phyloP scores from a whole-genome alignment of 2,888 invertebrate genomes.

The Synergus gifuensis region DNA sequence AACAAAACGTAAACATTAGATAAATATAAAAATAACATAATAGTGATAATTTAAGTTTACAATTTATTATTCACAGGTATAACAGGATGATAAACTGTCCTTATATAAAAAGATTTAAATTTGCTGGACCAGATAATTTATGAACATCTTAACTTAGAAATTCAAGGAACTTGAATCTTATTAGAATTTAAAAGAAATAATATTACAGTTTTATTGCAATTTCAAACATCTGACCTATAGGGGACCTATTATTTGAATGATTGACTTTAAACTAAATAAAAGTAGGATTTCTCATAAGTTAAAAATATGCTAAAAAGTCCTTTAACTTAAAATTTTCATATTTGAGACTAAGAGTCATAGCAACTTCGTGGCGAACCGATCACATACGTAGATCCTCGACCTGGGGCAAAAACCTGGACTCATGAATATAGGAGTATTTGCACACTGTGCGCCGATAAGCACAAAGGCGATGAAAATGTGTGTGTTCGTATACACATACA shows the following conservation, averaged over 20 bases:
- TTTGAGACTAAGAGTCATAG: constrained; percentile 6
- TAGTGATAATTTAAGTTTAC: no score
- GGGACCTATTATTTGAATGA: no score
- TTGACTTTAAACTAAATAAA: background rate
- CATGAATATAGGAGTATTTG: constrained; percentile 76
- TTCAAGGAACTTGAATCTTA: no score
- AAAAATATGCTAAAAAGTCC: background rate
- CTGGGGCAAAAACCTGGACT: constrained; percentile 67
- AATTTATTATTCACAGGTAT: no score
- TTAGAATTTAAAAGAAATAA: no score
- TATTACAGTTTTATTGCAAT: no score
- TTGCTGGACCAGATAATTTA: no score
- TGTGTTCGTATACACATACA: background rate
- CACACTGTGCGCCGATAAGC: constrained; percentile 62
- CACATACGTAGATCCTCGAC: constrained; percentile 43
- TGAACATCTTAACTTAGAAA: no score
- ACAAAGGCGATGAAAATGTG: constrained; percentile 33
- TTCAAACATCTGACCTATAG: no score
- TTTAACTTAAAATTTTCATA: constrained; percentile 10
- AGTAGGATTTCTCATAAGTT: background rate
- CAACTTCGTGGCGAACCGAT: constrained; percentile 9
- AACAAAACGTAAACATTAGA: background rate
- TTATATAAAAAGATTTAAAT: no score
- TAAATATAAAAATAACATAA: background rate
- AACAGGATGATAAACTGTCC: no score